Conservation (phyloP, 2,888 invertebrate species). For the Celastrina argiolus region DNA sequence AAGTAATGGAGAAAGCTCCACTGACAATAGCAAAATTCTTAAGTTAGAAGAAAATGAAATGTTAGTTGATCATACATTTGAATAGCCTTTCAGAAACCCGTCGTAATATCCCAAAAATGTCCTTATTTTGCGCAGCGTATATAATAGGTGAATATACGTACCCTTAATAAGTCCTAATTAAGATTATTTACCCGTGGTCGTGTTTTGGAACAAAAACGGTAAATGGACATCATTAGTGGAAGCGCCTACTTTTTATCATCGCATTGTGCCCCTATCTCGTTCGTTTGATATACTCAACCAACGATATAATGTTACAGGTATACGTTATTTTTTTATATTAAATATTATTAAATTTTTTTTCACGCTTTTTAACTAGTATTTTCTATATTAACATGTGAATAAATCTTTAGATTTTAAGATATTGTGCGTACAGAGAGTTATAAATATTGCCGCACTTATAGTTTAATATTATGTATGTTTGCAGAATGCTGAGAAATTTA, state of each 20-base stretch:
- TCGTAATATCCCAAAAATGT: not conserved
- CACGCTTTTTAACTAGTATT: too few relatives aligned
- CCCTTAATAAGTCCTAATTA: conserved; percentile 12
- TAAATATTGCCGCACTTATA: too few relatives aligned
- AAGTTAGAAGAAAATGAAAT: too few relatives aligned
- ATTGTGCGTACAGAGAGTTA: too few relatives aligned
- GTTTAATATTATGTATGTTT: too few relatives aligned
- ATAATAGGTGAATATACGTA: not conserved
- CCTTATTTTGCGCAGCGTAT: not conserved
- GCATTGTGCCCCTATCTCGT: conserved; percentile 18
- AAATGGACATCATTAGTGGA: conserved; percentile 18
- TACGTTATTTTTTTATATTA: not conserved
- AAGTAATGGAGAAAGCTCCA: too few relatives aligned
- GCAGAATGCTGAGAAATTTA: too few relatives aligned
- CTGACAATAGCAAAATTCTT: too few relatives aligned
- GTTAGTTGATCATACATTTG: not conserved
- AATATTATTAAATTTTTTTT: not conserved
- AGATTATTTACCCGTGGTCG: conserved; percentile 3
- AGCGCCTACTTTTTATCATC: conserved; percentile 20
- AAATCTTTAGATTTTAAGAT: too few relatives aligned
- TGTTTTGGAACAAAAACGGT: conserved; percentile 18
- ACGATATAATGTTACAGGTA: not conserved
- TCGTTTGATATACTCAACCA: conserved; percentile 15
- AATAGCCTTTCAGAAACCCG: not conserved
- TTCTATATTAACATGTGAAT: too few relatives aligned